Conservation (phyloP, 1,140 invertebrate genomes). For the Paramacrobiotus metropolitanus region DNA sequence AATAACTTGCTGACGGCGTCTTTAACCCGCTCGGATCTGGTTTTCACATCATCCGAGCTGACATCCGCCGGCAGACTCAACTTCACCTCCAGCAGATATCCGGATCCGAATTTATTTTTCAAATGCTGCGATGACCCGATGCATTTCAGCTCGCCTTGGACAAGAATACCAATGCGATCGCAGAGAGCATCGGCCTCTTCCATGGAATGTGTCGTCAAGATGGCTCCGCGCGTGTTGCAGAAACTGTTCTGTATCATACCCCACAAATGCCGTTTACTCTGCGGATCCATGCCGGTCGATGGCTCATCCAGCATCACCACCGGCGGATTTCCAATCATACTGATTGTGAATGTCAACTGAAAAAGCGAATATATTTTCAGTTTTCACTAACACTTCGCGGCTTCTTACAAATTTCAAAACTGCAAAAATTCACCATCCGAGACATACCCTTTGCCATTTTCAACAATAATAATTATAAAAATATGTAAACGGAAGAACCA, state of each 20-base stretch:
- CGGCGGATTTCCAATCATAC: slow-evolving; percentile 52
- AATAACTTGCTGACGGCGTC: slow-evolving; percentile 34
- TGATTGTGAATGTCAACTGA: slow-evolving; percentile 52
- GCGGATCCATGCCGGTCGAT: slow-evolving; percentile 75
- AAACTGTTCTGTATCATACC: slow-evolving; percentile 40
- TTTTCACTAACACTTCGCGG: too few species aligned
- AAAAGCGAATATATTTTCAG: too few species aligned
- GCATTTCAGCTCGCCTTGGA: slow-evolving; percentile 36
- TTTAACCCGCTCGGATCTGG: slow-evolving; percentile 14
- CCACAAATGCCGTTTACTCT: slow-evolving; percentile 71
- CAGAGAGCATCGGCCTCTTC: slow-evolving; percentile 66
- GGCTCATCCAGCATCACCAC: slow-evolving; percentile 65
- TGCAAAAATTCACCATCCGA: too few species aligned
- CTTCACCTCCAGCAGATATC: slow-evolving; percentile 57
- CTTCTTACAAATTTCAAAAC: too few species aligned
- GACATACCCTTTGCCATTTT: too few species aligned
- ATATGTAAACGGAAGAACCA: too few species aligned
- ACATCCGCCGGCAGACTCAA: slow-evolving; percentile 28
- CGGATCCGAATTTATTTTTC: slow-evolving; percentile 53
- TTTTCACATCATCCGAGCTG: slow-evolving; percentile 19
- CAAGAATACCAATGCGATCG: slow-evolving; percentile 54
- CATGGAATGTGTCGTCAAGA: slow-evolving; percentile 73
- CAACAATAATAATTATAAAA: too few species aligned
- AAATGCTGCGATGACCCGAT: slow-evolving; percentile 52
- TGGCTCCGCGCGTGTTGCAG: slow-evolving; percentile 40